Conservation (phyloP, 2,797 vertebrate genomes). For the Mycteria americana region DNA sequence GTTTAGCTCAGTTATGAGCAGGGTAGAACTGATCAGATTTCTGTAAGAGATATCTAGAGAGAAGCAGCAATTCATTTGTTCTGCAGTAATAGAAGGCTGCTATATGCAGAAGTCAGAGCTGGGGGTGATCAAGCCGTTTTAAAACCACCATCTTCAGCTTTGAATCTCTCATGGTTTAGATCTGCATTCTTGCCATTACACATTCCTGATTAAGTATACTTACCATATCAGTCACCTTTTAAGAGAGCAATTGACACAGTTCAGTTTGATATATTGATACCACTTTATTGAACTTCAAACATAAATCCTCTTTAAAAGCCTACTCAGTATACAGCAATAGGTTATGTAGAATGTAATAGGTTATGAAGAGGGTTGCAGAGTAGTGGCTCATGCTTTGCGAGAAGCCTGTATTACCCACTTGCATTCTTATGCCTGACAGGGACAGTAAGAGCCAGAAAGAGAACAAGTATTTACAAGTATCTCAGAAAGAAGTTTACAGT, state of each 20-base stretch:
- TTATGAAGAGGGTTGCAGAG: background rate
- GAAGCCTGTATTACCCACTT: background rate
- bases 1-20: background rate
- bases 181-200: background rate
- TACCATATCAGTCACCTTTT: background rate
- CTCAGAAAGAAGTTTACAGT: conserved; percentile 11
- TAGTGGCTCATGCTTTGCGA: background rate
- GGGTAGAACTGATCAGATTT: background rate
- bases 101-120: background rate
- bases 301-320: conserved; percentile 38
- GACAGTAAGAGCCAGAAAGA: background rate
- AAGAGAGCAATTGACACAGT: background rate
- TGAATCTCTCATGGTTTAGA: background rate
- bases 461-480: conserved; percentile 71
- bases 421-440: background rate
- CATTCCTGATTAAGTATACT: background rate
- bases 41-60: background rate
- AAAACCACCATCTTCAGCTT: background rate
- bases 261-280: background rate
- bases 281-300: conserved; percentile 56
- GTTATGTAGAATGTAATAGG: background rate
- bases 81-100: background rate
- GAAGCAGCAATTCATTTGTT: background rate
- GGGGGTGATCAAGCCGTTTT: background rate
- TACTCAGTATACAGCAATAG: background rate